Percentiles rank a stretch among this genome's conserved stretches.
Conservation (phyloP, 2,113 vertebrate genomes). For the Stigmatopora nigra region DNA sequence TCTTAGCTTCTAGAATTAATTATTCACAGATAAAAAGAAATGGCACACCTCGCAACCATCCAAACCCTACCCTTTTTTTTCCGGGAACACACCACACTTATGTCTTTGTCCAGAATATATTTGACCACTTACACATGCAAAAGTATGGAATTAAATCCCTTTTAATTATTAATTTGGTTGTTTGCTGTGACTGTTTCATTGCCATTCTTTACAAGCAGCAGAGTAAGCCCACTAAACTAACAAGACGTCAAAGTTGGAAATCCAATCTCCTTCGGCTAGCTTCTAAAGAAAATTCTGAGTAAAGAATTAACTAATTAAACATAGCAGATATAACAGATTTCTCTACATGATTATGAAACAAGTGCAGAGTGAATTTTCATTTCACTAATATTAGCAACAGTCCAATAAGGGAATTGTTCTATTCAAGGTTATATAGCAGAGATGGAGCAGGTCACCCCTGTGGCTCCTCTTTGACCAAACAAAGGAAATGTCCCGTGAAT, state of each 20-base stretch:
- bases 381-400: conserved; percentile 40
- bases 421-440: conserved; percentile 60
- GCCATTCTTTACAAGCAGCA: not conserved
- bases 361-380: conserved; percentile 36
- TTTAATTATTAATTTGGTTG: conserved; percentile 8
- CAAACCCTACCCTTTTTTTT: conserved; percentile 7
- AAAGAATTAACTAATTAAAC: conserved; percentile 36
- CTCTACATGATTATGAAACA: conserved; percentile 45
- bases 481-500: conserved; percentile 57
- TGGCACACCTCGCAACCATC: not conserved
- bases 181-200: conserved; percentile 5
- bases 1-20: conserved; percentile 49
- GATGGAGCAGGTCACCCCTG: conserved; percentile 43
- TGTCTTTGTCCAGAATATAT: conserved; percentile 32
- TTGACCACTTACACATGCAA: conserved; percentile 11
- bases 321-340: conserved; percentile 15
- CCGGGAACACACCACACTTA: conserved; percentile 16
- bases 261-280: conserved; percentile 26
- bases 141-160: conserved; percentile 3
- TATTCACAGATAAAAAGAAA: conserved; percentile 55
- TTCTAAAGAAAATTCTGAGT: conserved; percentile 21
- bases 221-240: conserved; percentile 5
- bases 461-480: conserved; percentile 57
- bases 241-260: conserved; percentile 29
- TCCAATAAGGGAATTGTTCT: conserved; percentile 30